phyloP scores from a whole-genome alignment of 2,888 invertebrate genomes.

The Torymus aiolomorphi region DNA sequence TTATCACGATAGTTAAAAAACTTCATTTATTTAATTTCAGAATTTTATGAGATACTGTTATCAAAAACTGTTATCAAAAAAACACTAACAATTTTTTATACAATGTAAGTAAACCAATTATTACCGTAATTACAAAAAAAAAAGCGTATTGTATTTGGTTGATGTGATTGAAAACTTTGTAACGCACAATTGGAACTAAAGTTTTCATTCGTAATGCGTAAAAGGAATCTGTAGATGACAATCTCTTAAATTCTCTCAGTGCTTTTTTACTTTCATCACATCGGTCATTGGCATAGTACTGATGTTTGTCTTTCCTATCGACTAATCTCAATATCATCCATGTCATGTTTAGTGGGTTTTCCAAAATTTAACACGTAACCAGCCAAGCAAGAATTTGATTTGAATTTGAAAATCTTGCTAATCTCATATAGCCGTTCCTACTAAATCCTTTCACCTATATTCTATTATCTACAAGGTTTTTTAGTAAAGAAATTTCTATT shows the following conservation, averaged over 20 bases:
- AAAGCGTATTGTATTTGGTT: constrained; percentile 8
- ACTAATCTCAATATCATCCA: constrained; percentile 46
- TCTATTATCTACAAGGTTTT: not conserved
- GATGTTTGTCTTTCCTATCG: constrained; percentile 42
- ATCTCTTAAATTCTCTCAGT: constrained; percentile 55
- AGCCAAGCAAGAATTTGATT: constrained; percentile 28
- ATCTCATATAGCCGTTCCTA: constrained; percentile 13
- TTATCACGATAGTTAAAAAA: not conserved
- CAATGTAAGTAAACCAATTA: not conserved
- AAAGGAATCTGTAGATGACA: not conserved
- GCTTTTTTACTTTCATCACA: constrained; percentile 37
- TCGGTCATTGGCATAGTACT: constrained; percentile 20
- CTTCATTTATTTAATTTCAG: not conserved
- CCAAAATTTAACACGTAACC: constrained; percentile 36
- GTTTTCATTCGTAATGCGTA: constrained; percentile 34
- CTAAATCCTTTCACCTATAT: constrained; percentile 28
- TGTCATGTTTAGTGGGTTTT: constrained; percentile 25
- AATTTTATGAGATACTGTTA: not conserved
- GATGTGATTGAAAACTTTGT: constrained; percentile 43
- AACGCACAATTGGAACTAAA: constrained; percentile 23
- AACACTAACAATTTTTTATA: not conserved
- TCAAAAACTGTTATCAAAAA: not conserved
- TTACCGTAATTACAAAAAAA: not conserved
- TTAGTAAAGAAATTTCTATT: not conserved
- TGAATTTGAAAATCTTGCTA: constrained; percentile 36